A percentile compares a stretch with the other conserved stretches of the same genome.
Evolutionary conservation across 2,888 invertebrate genomes (phyloP).

Genomic region (Tigriopus californicus): DNA sequence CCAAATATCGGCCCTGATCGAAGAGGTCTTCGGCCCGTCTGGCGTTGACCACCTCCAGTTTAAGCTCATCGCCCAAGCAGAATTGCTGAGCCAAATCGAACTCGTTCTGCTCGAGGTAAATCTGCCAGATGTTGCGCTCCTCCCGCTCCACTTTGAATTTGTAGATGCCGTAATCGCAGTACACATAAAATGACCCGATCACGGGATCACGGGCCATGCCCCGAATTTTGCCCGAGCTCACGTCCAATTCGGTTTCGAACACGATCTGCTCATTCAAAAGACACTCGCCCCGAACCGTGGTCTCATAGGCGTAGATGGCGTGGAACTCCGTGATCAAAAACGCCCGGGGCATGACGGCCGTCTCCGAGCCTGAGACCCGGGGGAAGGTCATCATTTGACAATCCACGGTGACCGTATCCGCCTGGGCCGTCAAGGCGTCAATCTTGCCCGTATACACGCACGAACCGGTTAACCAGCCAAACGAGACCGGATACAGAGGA

Average conservation of each 20-base stretch:
- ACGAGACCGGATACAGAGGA: constrained; percentile 43
- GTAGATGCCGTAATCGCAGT: constrained; percentile 63
- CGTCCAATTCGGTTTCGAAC: constrained; percentile 63
- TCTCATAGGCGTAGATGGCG: constrained; percentile 57
- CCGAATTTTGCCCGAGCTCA: constrained; percentile 36
- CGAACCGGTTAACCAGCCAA: constrained; percentile 71
- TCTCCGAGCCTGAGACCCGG: background rate
- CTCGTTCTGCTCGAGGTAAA: constrained; percentile 19
- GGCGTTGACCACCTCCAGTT: constrained; percentile 57
- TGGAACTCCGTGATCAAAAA: constrained; percentile 68
- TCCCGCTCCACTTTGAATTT: constrained; percentile 66
- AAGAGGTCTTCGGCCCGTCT: constrained; percentile 75
- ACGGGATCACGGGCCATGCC: constrained; percentile 60
- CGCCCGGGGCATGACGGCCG: constrained; percentile 13
- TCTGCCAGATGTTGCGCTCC: constrained; percentile 63
- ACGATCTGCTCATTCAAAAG: constrained; percentile 64
- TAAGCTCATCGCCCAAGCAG: constrained; percentile 50
- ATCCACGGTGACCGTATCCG: constrained; percentile 2
- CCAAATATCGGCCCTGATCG: constrained; percentile 49
- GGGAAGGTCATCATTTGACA: background rate
- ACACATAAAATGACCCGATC: constrained; percentile 60
- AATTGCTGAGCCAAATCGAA: constrained; percentile 52
- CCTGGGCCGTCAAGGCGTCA: background rate
- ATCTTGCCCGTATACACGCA: constrained; percentile 55
- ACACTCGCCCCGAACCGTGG: constrained; percentile 65